Base-by-base conservation (phyloP, 2,888 invertebrate genomes). In the Brachylomia viminalis region DNA sequence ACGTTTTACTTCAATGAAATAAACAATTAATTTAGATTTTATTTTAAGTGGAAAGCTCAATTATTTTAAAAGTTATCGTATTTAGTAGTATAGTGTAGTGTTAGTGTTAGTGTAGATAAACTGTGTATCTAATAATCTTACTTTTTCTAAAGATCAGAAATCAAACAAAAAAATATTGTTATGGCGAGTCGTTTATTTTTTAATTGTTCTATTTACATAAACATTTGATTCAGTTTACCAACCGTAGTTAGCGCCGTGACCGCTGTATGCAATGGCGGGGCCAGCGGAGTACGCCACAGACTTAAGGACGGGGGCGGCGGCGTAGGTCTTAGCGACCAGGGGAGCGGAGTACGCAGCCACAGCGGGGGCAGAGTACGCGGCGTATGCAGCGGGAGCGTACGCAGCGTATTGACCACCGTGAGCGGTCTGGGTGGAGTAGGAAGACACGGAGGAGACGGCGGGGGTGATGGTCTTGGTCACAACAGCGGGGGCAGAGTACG, bases 241-340 rank as follows among this genome's bases (percentile, higher is more conserved):
- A 87, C 96, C 97, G 92, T 97, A 97, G 90, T 97, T 97, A 84
- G 97, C 97, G 86, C 97, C 97, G 84, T 97, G 96, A 81, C 97
- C 97, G 89, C 97, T 96, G 96, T 97, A 98, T 83, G 97, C 94
- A 89, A 97, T 95, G 92, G 97, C 97, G 85, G 97, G 97, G 66
- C 97, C 97, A 80, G 97, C 97, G 66, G 96, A 96, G 95, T 97
- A 97, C 77, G 96, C 92, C 65, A 97, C 92, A 79, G 96, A 92
- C 83, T 94, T 94, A 80, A 94, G 90, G 82, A 93, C 95, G 83
- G 95, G 94, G 62, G 94, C 92, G 69, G 92, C 87, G 61, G 91
- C 89, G 82, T 91, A 90, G 30, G 90, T 62, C 79, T 82, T 82
- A 47, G 92, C 89, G 56, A 94, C 84, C 67, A 90, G 84, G 70